Evolutionary conservation across 2,888 invertebrate species (phyloP).

Genomic region (Spialia ferax): DNA sequence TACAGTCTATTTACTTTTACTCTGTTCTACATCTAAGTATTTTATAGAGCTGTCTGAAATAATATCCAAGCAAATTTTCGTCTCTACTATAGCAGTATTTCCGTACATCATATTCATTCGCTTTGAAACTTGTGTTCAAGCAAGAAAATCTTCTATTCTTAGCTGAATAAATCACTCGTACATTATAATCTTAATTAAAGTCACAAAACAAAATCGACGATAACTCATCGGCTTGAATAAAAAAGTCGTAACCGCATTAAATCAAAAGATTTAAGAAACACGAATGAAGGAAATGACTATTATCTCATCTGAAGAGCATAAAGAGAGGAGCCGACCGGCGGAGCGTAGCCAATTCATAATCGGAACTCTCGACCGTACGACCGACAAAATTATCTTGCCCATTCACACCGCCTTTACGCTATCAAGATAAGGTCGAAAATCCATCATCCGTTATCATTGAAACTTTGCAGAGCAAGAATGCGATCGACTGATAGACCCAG

Average conservation of each 20-base stretch:
- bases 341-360: slow-evolving; percentile 50
- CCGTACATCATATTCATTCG: too few relatives aligned
- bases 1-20: too few relatives aligned
- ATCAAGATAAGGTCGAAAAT: slow-evolving; percentile 19
- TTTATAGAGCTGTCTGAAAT: too few relatives aligned
- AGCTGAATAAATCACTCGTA: slow-evolving; percentile 18
- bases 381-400: slow-evolving; percentile 1
- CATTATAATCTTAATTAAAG: slow-evolving; percentile 30
- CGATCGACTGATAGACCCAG: slow-evolving; percentile 34
- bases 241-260: slow-evolving; percentile 41
- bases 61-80: too few relatives aligned
- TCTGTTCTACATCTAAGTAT: too few relatives aligned
- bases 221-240: slow-evolving; percentile 38
- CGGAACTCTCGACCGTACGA: slow-evolving; percentile 38
- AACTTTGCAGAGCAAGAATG: slow-evolving; percentile 24
- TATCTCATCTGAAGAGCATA: slow-evolving; percentile 38
- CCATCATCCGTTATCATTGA: neutral
- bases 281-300: slow-evolving; percentile 44
- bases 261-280: slow-evolving; percentile 45
- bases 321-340: slow-evolving; percentile 42
- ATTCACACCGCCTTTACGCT: neutral
- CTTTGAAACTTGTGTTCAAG: neutral
- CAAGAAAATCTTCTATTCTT: neutral
- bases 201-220: slow-evolving; percentile 35
- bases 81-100: too few relatives aligned